Percentiles rank a stretch among this genome's conserved stretches.
Conservation (phyloP, 1,140 invertebrate genomes). For the Drosophila repleta region DNA sequence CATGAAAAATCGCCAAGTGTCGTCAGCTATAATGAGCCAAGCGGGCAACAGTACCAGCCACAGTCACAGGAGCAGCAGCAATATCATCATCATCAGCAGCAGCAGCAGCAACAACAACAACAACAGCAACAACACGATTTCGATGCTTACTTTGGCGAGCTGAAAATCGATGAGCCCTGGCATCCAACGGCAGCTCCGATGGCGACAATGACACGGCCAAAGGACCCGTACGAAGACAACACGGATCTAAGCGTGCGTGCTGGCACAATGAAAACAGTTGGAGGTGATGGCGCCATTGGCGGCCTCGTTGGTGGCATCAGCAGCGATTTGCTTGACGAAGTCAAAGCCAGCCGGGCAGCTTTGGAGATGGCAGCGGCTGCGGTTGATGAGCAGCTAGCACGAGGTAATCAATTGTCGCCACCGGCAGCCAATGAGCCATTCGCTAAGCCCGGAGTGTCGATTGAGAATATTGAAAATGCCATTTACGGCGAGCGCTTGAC, state of each 20-base stretch:
- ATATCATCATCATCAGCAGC: not conserved
- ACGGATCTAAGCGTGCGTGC: slow-evolving; percentile 55
- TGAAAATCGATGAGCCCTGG: slow-evolving; percentile 79
- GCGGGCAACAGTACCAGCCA: slow-evolving; percentile 35
- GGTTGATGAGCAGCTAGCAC: slow-evolving; percentile 75
- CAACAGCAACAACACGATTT: slow-evolving; percentile 51
- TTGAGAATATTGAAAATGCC: slow-evolving; percentile 84
- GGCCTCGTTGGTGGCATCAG: slow-evolving; percentile 52
- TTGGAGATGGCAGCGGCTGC: slow-evolving; percentile 72
- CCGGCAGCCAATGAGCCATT: slow-evolving; percentile 31
- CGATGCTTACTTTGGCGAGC: slow-evolving; percentile 70
- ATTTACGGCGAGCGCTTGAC: slow-evolving; percentile 82
- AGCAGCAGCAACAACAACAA: slow-evolving; percentile 35
- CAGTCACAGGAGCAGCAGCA: slow-evolving; percentile 14
- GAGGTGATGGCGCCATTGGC: slow-evolving; percentile 5
- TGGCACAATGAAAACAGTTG: slow-evolving; percentile 13
- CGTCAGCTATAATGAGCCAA: slow-evolving; percentile 64
- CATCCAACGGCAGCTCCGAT: slow-evolving; percentile 20
- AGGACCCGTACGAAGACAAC: slow-evolving; percentile 53
- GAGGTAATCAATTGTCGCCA: slow-evolving; percentile 74
- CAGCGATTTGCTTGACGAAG: slow-evolving; percentile 76
- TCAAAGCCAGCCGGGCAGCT: slow-evolving; percentile 69
- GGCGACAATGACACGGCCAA: slow-evolving; percentile 14
- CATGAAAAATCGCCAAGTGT: slow-evolving; percentile 78
- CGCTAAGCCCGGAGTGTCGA: slow-evolving; percentile 69